These are phyloP conservation scores for Synanthedon vespiformis DNA, from an alignment of 2,888 invertebrate species.

Conservation along the genomic window DNA sequence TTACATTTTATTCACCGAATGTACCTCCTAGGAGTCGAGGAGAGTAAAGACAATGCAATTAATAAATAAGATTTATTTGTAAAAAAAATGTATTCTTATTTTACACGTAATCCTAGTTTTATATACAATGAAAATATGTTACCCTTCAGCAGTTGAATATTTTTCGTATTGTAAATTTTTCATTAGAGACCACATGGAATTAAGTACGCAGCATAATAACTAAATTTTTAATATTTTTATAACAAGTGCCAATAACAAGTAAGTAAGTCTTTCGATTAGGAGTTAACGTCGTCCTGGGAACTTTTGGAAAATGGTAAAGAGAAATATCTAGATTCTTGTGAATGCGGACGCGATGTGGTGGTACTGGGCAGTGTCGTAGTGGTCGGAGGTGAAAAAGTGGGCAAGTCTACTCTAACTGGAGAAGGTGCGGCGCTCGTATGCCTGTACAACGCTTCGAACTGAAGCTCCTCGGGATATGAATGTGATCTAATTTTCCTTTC, in stretches of 20 bases:
- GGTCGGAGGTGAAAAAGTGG: constrained; percentile 67
- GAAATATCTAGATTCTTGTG: constrained; percentile 33
- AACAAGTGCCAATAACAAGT: too few species aligned
- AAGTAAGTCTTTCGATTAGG: too few species aligned
- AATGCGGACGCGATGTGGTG: constrained; percentile 13
- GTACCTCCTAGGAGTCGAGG: neutral
- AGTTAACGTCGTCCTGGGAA: neutral
- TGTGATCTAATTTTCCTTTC: constrained; percentile 62
- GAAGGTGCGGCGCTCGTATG: constrained; percentile 45
- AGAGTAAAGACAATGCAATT: constrained; percentile 17
- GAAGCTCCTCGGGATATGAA: constrained; percentile 61
- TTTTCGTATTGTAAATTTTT: too few species aligned
- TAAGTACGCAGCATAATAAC: too few species aligned
- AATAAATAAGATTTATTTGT: constrained; percentile 63
- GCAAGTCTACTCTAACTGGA: constrained; percentile 64
- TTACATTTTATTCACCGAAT: neutral
- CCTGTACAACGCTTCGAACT: constrained; percentile 60
- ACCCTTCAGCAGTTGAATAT: too few species aligned
- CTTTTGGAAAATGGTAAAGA: constrained; percentile 32
- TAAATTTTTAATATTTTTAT: too few species aligned
- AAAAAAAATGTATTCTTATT: constrained; percentile 43
- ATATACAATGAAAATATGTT: constrained; percentile 36
- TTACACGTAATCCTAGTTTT: constrained; percentile 33
- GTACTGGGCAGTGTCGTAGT: constrained; percentile 20
- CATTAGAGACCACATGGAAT: too few species aligned